phyloP scores from a whole-genome alignment of 1,140 invertebrate species.

The Heliconius hermathena region DNA sequence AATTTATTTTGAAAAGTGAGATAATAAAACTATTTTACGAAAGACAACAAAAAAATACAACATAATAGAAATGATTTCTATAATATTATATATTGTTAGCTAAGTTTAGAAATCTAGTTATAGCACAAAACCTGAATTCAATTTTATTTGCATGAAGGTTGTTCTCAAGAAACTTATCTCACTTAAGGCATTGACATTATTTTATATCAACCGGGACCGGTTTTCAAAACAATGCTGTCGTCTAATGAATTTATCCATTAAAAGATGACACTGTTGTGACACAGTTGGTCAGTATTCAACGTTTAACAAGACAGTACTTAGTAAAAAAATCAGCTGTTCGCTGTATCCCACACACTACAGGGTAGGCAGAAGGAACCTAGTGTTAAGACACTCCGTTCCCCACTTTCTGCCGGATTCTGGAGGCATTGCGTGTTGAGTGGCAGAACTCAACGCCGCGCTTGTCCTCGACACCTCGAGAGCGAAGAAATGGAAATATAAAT shows the following conservation, averaged over 20 bases:
- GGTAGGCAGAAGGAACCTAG: no score
- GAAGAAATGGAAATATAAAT: no score
- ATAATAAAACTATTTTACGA: background rate
- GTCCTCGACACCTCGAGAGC: no score
- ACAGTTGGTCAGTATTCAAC: background rate
- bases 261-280: background rate
- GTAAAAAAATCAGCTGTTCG: no score
- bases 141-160: constrained; percentile 7
- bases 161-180: background rate
- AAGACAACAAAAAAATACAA: background rate
- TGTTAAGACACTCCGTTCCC: no score
- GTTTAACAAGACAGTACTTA: no score
- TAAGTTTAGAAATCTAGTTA: constrained; percentile 8
- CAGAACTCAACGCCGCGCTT: no score
- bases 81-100: constrained; percentile 2
- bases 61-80: background rate
- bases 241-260: background rate
- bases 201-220: background rate
- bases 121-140: background rate
- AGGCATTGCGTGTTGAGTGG: no score
- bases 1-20: background rate
- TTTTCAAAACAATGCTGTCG: background rate
- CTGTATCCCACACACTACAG: no score
- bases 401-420: no score
- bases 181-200: background rate